These are phyloP conservation scores for Siphamia tubifer DNA, from an alignment of 2,113 vertebrate genomes.

Conservation along the genomic window DNA sequence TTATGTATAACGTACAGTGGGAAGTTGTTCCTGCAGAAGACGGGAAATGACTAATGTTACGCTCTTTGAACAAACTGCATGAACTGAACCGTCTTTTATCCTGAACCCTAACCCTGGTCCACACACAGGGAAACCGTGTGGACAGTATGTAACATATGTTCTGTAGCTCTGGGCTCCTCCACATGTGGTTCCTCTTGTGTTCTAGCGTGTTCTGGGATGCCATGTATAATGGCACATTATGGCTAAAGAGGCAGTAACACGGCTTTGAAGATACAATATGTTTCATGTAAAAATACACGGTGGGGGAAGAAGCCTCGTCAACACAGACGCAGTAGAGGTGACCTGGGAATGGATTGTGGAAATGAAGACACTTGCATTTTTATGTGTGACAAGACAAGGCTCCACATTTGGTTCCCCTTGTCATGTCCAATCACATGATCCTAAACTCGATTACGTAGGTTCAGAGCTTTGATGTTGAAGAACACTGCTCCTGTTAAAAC, in stretches of 20 bases:
- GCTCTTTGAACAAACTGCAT: constrained; percentile 45
- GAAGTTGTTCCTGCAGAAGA: constrained; percentile 33
- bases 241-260: constrained; percentile 63
- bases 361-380: not conserved
- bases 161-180: constrained; percentile 62
- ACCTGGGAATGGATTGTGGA: constrained; percentile 16
- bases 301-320: constrained; percentile 27
- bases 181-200: constrained; percentile 71
- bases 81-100: constrained; percentile 33
- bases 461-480: constrained; percentile 41
- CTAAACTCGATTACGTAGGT: constrained; percentile 50
- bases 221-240: constrained; percentile 71
- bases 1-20: not conserved
- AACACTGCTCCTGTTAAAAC: constrained; percentile 20
- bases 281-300: constrained; percentile 54
- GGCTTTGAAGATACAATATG: constrained; percentile 67
- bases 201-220: constrained; percentile 52
- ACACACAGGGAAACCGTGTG: constrained; percentile 9
- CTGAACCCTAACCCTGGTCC: constrained; percentile 10
- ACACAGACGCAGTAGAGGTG: constrained; percentile 37
- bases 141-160: constrained; percentile 63
- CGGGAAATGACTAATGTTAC: constrained; percentile 65
- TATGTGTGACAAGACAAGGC: not conserved
- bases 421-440: constrained; percentile 55
- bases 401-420: constrained; percentile 12